These are phyloP conservation scores for Brienomyrus brachyistius DNA, from an alignment of 2,113 vertebrate genomes.

Conservation along the genomic window DNA sequence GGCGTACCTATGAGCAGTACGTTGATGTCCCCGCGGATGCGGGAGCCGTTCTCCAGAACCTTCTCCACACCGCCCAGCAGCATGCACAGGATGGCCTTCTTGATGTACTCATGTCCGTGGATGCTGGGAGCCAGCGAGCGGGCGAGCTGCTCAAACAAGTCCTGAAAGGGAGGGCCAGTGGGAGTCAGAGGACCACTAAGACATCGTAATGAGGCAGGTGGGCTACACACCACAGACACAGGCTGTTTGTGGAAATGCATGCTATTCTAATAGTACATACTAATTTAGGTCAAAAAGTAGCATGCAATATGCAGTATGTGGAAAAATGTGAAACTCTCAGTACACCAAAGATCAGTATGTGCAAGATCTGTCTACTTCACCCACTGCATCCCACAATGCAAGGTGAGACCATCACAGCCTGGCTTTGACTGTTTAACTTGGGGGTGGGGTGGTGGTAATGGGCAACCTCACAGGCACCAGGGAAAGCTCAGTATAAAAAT, in stretches of 20 bases:
- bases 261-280: background rate
- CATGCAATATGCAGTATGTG: background rate
- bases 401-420: too few relatives aligned
- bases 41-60: constrained; percentile 83
- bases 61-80: constrained; percentile 91
- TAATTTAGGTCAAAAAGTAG: background rate
- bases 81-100: constrained; percentile 95
- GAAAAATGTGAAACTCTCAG: too few relatives aligned
- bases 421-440: too few relatives aligned
- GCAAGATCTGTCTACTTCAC: background rate
- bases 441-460: too few relatives aligned
- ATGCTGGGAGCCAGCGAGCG: constrained; percentile 89
- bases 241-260: background rate
- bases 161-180: constrained; percentile 46
- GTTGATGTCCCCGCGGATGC: constrained; percentile 94
- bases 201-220: background rate
- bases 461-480: too few relatives aligned
- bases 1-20: constrained; percentile 83
- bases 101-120: constrained; percentile 90
- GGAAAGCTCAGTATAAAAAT: too few relatives aligned
- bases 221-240: background rate
- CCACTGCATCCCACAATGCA: background rate
- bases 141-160: constrained; percentile 82
- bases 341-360: background rate
- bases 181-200: background rate